These are phyloP conservation scores for Panorpa germanica DNA, from an alignment of 2,888 invertebrate genomes.

Conservation along the genomic window DNA sequence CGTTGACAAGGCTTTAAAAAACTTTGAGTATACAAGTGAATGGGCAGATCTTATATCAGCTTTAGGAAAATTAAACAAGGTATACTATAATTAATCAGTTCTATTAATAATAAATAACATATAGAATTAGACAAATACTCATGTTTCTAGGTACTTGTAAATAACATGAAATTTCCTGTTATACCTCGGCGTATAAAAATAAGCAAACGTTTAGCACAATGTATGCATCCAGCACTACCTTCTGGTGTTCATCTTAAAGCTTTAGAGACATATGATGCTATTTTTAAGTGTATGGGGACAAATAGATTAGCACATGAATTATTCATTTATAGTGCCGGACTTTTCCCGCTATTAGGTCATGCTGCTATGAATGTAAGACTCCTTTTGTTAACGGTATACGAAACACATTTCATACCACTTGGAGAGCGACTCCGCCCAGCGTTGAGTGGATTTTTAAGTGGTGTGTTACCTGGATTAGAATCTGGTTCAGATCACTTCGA, in stretches of 20 bases:
- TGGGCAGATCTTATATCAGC: conserved; percentile 90
- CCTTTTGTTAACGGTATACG: conserved; percentile 61
- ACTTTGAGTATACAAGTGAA: conserved; percentile 86
- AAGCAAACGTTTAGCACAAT: conserved; percentile 79
- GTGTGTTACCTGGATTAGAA: conserved; percentile 72
- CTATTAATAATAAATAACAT: conserved; percentile 8
- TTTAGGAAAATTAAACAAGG: conserved; percentile 76
- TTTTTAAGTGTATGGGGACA: conserved; percentile 76
- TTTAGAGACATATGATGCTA: conserved; percentile 76
- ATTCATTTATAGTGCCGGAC: conserved; percentile 59
- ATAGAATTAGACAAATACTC: background rate
- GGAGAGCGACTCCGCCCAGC: conserved; percentile 59
- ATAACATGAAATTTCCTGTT: conserved; percentile 63
- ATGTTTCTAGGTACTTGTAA: conserved; percentile 44
- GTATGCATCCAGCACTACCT: conserved; percentile 82
- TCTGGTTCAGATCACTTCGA: conserved; percentile 71
- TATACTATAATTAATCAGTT: conserved; percentile 19
- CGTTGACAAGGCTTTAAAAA: conserved; percentile 74
- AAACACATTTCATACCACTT: conserved; percentile 72
- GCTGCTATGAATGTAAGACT: conserved; percentile 83
- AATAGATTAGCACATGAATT: conserved; percentile 60
- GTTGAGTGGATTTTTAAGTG: conserved; percentile 72
- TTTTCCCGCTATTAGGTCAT: conserved; percentile 76
- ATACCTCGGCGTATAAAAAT: conserved; percentile 76
- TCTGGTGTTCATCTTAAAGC: conserved; percentile 85